A percentile compares a stretch with the other conserved stretches of the same genome.
Conservation (phyloP, 2,113 vertebrate genomes). For the Channa argus region DNA sequence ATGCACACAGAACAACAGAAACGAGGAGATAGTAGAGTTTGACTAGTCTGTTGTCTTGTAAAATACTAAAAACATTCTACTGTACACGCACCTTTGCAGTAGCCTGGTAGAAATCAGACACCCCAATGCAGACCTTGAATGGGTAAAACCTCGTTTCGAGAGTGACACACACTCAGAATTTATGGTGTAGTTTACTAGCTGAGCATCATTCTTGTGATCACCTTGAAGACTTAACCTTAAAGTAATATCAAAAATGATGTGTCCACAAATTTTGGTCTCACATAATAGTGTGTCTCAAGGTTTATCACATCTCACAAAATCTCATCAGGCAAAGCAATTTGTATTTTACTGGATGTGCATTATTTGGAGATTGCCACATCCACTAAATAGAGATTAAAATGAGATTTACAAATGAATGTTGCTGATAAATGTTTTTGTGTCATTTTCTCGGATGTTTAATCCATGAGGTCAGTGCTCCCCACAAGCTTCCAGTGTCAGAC, state of each 20-base stretch:
- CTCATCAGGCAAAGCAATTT: constrained; percentile 69
- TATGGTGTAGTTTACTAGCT: constrained; percentile 31
- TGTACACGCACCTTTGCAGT: constrained; percentile 27
- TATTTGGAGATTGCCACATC: constrained; percentile 69
- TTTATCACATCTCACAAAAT: constrained; percentile 65
- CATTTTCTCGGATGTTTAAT: constrained; percentile 66
- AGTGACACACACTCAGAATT: constrained; percentile 42
- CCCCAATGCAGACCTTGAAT: constrained; percentile 62
- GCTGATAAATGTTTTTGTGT: constrained; percentile 65
- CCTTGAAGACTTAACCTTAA: constrained; percentile 62
- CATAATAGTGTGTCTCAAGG: constrained; percentile 61
- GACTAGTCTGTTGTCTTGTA: constrained; percentile 76
- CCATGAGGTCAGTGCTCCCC: constrained; percentile 50
- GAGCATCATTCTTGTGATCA: constrained; percentile 60
- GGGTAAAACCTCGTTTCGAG: constrained; percentile 46
- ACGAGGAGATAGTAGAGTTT: constrained; percentile 79
- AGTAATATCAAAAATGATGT: constrained; percentile 62
- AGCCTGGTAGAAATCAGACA: constrained; percentile 14
- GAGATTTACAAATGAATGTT: constrained; percentile 68
- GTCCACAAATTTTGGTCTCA: constrained; percentile 55
- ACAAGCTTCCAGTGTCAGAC: constrained; percentile 5
- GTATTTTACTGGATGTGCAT: constrained; percentile 53
- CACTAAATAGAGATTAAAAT: constrained; percentile 72
- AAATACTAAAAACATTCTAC: constrained; percentile 47
- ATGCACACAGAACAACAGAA: constrained; percentile 69